Evolutionary conservation across 2,888 invertebrate genomes (phyloP).

Genomic region (Caradrina clavipalpis): DNA sequence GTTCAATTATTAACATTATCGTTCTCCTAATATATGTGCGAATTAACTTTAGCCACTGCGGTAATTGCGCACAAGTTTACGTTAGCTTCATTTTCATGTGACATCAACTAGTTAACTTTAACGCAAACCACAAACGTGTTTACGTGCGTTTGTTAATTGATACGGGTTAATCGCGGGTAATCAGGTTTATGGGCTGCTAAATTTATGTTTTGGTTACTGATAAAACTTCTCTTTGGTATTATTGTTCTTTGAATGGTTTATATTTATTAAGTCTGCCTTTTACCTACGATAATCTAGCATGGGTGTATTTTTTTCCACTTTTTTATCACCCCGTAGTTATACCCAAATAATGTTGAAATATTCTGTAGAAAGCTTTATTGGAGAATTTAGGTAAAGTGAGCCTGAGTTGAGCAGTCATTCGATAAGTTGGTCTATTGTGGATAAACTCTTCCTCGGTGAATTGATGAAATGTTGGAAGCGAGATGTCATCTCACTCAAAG

Average conservation of each 20-base stretch:
- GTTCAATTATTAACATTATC: slow-evolving; percentile 68
- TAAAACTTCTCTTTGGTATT: slow-evolving; percentile 1
- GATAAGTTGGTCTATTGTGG: too few relatives aligned
- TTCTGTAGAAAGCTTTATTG: too few relatives aligned
- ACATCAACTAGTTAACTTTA: slow-evolving; percentile 52
- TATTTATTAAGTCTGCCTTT: background rate
- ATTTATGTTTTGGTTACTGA: slow-evolving; percentile 34
- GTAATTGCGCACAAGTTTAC: slow-evolving; percentile 52
- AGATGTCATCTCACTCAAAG: too few relatives aligned
- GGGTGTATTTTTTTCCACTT: too few relatives aligned
- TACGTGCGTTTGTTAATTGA: slow-evolving; percentile 57
- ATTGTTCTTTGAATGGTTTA: slow-evolving; percentile 2
- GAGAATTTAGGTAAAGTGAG: too few relatives aligned
- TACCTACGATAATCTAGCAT: too few relatives aligned
- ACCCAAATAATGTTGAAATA: too few relatives aligned
- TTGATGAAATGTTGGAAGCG: too few relatives aligned
- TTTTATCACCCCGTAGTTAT: too few relatives aligned
- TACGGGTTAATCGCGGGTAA: slow-evolving; percentile 44
- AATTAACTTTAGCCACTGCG: slow-evolving; percentile 60
- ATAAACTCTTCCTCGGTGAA: too few relatives aligned
- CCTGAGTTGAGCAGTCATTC: too few relatives aligned
- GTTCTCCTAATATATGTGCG: slow-evolving; percentile 58
- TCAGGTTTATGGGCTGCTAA: slow-evolving; percentile 41
- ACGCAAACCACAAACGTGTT: slow-evolving; percentile 56
- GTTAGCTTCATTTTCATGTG: slow-evolving; percentile 58